phyloP scores from a whole-genome alignment of 2,113 vertebrate genomes.

The Rhinolophus ferrumequinum region DNA sequence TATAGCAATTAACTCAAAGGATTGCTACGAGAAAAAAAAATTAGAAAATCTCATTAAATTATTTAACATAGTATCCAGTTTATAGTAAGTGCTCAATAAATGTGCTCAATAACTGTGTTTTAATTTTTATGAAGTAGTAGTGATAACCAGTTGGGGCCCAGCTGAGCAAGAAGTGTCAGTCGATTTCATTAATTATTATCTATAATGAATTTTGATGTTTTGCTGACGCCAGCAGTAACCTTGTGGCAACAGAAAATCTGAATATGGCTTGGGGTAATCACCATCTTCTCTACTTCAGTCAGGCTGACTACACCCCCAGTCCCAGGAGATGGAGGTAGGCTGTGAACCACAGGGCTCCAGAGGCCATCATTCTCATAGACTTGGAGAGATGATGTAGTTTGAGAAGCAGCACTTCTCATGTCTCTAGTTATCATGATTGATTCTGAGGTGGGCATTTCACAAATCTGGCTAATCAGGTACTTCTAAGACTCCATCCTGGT shows the following conservation, averaged over 20 bases:
- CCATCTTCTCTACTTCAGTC: background rate
- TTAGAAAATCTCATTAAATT: background rate
- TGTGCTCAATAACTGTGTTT: background rate
- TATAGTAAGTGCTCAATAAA: background rate
- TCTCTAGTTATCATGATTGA: background rate
- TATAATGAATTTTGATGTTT: background rate
- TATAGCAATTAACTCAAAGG: background rate
- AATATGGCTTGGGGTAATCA: background rate
- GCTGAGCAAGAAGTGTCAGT: background rate
- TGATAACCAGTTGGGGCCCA: background rate
- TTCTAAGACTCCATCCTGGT: background rate
- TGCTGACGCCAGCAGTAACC: background rate
- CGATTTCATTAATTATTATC: background rate
- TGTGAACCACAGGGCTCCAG: background rate
- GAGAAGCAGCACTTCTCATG: background rate
- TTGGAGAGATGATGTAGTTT: too few relatives aligned
- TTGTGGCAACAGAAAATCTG: background rate
- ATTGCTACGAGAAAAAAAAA: background rate
- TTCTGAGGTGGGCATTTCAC: background rate
- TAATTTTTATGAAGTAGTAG: background rate
- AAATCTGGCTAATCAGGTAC: background rate
- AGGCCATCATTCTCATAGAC: background rate
- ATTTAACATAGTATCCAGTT: background rate
- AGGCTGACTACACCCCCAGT: fast-evolving
- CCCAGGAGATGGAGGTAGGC: fast-evolving